phyloP scores from a whole-genome alignment of 2,888 invertebrate species.

The Lordiphosa andalusiaca region DNA sequence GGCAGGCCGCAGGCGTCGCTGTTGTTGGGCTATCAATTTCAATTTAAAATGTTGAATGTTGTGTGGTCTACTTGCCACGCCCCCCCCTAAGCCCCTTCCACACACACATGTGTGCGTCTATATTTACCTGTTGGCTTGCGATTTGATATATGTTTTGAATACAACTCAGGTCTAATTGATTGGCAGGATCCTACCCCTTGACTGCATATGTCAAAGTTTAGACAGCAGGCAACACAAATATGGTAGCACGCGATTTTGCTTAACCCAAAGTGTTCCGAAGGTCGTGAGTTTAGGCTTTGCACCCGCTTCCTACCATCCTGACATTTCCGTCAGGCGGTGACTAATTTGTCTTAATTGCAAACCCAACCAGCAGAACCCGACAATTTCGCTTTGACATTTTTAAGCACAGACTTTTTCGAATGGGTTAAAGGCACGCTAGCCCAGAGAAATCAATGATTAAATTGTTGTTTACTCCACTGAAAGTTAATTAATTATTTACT shows the following conservation, averaged over 20 bases:
- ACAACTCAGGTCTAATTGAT: constrained; percentile 59
- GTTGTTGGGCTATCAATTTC: constrained; percentile 57
- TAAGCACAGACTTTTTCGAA: constrained; percentile 46
- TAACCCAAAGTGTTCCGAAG: constrained; percentile 29
- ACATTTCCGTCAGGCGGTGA: constrained; percentile 55
- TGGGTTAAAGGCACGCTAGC: constrained; percentile 57
- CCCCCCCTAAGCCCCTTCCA: no score
- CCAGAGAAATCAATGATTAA: constrained; percentile 39
- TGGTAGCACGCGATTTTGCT: constrained; percentile 71
- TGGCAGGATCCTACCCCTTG: constrained; percentile 42
- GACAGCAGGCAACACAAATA: constrained; percentile 74
- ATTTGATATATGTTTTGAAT: constrained; percentile 29
- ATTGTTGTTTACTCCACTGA: constrained; percentile 22
- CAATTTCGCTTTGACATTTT: constrained; percentile 49
- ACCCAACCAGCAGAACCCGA: constrained; percentile 2
- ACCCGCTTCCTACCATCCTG: constrained; percentile 35
- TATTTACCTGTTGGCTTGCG: constrained; percentile 40
- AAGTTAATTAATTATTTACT: constrained; percentile 64
- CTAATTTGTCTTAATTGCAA: constrained; percentile 66
- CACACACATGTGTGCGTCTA: constrained; percentile 18
- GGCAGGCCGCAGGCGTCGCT: constrained; percentile 29
- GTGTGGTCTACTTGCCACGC: constrained; percentile 47
- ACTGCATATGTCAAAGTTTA: constrained; percentile 72
- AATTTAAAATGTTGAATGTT: constrained; percentile 58
- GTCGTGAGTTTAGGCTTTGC: constrained; percentile 29